These are phyloP conservation scores for Harpegnathos saltator DNA, from an alignment of 1,140 invertebrate species.

Conservation along the genomic window DNA sequence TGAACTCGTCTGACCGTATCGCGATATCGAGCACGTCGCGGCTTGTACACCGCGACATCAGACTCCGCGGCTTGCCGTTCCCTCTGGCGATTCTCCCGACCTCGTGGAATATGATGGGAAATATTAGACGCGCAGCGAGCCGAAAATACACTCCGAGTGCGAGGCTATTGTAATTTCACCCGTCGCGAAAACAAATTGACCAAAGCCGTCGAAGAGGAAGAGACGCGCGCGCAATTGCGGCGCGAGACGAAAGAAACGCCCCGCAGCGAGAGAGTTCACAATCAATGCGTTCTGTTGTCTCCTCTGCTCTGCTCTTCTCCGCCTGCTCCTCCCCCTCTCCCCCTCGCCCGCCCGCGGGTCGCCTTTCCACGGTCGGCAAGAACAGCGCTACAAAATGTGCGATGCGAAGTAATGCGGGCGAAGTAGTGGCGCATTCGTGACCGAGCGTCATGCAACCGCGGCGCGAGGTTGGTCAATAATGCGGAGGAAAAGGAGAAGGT, in stretches of 20 bases:
- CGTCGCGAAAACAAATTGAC: too few species aligned
- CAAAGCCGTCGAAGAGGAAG: too few species aligned
- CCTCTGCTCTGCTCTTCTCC: conserved; percentile 4
- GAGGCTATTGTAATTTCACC: too few species aligned
- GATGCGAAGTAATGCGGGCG: conserved; percentile 20
- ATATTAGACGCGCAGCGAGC: neutral
- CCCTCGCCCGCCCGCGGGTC: too few species aligned
- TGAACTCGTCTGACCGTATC: conserved; percentile 63
- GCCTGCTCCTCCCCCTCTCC: too few species aligned
- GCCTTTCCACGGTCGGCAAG: conserved; percentile 5
- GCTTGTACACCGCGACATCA: conserved; percentile 25
- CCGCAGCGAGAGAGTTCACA: neutral
- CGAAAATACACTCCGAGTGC: neutral
- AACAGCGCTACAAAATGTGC: conserved; percentile 28
- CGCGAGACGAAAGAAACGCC: neutral
- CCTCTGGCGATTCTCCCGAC: neutral
- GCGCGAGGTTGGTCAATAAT: conserved; percentile 32
- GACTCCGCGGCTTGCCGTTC: neutral
- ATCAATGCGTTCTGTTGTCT: neutral
- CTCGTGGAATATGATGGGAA: neutral
- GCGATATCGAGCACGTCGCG: conserved; percentile 31
- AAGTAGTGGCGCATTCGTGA: conserved; percentile 51
- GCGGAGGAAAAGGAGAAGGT: conserved; percentile 26
- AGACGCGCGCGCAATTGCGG: too few species aligned
- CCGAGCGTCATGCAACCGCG: conserved; percentile 45